Evolutionary conservation across 2,797 vertebrate genomes (phyloP), one percentile per base, ranked within the genome.

Genomic region (Fistularia tabacaria): DNA sequence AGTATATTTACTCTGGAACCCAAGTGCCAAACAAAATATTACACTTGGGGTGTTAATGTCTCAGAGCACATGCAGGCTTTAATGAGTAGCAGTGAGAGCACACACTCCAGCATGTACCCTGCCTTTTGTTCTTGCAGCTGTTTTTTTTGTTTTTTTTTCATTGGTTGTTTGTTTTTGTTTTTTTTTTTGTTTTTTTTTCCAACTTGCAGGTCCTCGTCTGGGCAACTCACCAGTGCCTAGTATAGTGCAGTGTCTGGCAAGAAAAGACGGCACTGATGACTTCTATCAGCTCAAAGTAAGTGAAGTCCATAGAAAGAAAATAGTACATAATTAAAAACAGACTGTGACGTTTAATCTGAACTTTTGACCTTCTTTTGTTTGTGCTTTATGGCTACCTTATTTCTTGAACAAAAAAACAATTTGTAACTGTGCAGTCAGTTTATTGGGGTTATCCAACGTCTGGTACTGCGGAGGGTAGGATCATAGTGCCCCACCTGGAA

Each of bases 211-310:
- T 77, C 95, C 96, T 73, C 94, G 95, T 61, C 87, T 99, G 86
- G 97, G 97, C 79, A 99, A 97, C 89, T 99, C 96, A 70, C 97
- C 97, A 1, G 97, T 99, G 79, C 97, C 93, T 48, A 99, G 97
- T 87, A 99, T 99, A 83, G 96, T 97, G 74, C 97, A 99, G 83
- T 99, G 96, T 91, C 90, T 99, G 89, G 97, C 97, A 57, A 93
- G 97, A 79, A 98, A 95, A 83, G 97, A 99, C n/a, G 95, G 97
- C 81, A 99, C 95, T 0, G 97, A 99, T 75, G 97, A 99, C 86
- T 99, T 99, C 70, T 99, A 99, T 84, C 97, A 99, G 84, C 91
- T 99, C 52, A 99, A 99, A 93, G 97, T 98, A 83, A 94, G 93
- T 81, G 38, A 0, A 13, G 7, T 49, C 50, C n/a, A 8, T 9